Conservation (phyloP, 2,113 vertebrate species). For the Tachysurus fulvidraco region DNA sequence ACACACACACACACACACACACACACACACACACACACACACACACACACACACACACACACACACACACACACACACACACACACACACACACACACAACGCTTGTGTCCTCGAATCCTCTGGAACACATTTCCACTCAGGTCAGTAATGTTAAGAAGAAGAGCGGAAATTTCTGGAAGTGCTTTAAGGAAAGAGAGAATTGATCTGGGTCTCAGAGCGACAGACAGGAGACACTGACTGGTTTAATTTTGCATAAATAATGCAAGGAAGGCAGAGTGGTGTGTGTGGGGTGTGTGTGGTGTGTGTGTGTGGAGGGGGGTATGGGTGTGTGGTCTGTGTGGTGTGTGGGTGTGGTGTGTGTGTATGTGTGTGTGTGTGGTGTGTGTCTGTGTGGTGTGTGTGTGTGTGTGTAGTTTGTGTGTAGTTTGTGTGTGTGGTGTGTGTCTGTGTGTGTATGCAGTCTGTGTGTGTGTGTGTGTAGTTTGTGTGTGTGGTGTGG, state of each 20-base stretch:
- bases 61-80: neutral
- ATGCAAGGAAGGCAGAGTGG: conserved; percentile 58
- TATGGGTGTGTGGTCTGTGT: too few relatives aligned
- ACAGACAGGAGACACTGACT: conserved; percentile 66
- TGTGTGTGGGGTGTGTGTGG: neutral
- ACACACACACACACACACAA: neutral
- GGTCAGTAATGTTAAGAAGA: conserved; percentile 20
- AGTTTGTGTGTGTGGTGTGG: too few relatives aligned
- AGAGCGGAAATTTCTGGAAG: conserved; percentile 67
- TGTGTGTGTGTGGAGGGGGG: neutral
- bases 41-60: too few relatives aligned
- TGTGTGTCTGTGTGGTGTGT: too few relatives aligned
- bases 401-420: too few relatives aligned
- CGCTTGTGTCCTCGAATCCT: conserved; percentile 17
- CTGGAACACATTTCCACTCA: neutral
- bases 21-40: too few relatives aligned
- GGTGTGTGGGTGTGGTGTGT: too few relatives aligned
- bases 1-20: neutral
- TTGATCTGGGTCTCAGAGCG: conserved; percentile 69
- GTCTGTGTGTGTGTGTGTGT: too few relatives aligned
- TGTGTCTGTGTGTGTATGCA: too few relatives aligned
- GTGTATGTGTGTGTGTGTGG: too few relatives aligned
- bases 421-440: too few relatives aligned
- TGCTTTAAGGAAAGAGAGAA: conserved; percentile 64
- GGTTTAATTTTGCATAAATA: conserved; percentile 77